Conservation (phyloP, 2,888 invertebrate genomes). For the Patella depressa region DNA sequence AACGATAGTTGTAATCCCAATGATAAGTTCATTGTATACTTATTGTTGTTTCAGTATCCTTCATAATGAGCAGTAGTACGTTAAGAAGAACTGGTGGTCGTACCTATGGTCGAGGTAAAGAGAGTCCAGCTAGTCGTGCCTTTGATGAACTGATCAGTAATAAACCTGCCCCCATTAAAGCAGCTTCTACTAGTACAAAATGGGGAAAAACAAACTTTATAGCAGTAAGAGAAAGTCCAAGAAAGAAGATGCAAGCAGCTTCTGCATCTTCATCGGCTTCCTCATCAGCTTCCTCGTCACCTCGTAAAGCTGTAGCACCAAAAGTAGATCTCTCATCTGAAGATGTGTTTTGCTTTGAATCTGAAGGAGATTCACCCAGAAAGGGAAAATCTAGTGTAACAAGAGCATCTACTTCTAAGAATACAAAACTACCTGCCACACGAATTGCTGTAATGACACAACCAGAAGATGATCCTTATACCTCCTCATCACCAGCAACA, state of each 20-base stretch:
- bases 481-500: background rate
- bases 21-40: background rate
- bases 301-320: slow-evolving; percentile 24
- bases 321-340: slow-evolving; percentile 35
- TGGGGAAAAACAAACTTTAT: slow-evolving; percentile 64
- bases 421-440: slow-evolving; percentile 33
- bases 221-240: slow-evolving; percentile 49
- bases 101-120: slow-evolving; percentile 53
- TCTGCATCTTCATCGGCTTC: slow-evolving; percentile 11
- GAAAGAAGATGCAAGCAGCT: slow-evolving; percentile 40
- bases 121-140: slow-evolving; percentile 49
- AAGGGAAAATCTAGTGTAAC: slow-evolving; percentile 41
- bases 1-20: too few relatives aligned
- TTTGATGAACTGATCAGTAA: slow-evolving; percentile 57
- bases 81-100: slow-evolving; percentile 36
- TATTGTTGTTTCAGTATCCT: slow-evolving; percentile 21
- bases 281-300: slow-evolving; percentile 3
- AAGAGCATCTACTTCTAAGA: slow-evolving; percentile 21
- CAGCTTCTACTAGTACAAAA: slow-evolving; percentile 50
- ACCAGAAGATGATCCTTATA: slow-evolving; percentile 1
- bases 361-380: slow-evolving; percentile 44
- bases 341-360: slow-evolving; percentile 64
- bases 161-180: slow-evolving; percentile 38
- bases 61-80: slow-evolving; percentile 30
- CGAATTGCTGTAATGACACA: slow-evolving; percentile 28